Evolutionary conservation across 1,140 invertebrate species (phyloP), one percentile per base, ranked within the genome.

Genomic region (Acromyrmex charruanus): DNA sequence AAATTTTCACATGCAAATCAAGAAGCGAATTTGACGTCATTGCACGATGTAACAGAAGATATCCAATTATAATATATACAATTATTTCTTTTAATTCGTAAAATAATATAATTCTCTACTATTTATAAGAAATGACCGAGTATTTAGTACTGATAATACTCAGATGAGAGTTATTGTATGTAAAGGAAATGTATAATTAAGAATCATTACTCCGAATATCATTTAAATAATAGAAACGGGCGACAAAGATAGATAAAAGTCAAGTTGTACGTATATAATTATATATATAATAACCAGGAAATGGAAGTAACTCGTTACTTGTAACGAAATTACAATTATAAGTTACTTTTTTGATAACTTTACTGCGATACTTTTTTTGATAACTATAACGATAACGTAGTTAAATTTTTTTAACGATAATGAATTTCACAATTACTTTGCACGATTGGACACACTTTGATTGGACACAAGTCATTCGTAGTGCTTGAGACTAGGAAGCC

Each of bases 111-210:
- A 79, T 65, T 65, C 31, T 65, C 44, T 77, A 79, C 4, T 55
- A 79, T 77, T 85, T 77, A 74, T 59, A 65, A 87, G 39, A 88
- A 63, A 63, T 74, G 77, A 86, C 84, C 85, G 87, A 91, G 28
- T 87, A 85, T 90, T 59, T 28, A 80, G 65, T 77, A 90, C 80
- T 31, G 74, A 80, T 88, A 75, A 84, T 90, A 86, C 10, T 77
- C 77, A 80, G 35, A 58, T 66, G 85, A 85, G 75, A 77, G 2
- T 88, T 85, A 88, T 61, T 87, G 80, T 81, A 85, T 85, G 72
- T 86, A 82, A 84, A 79, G 39, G 59, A 77, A 86, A 53, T 90
- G 72, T 77, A 53, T 88, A 85, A 85, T 85, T 90, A 81, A 85
- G 80, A 58, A 53, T 44, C 28, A 21, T 7, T 55, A 63, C 53